Evolutionary conservation across 2,113 vertebrate species (phyloP), one percentile per base, ranked within the genome.

Genomic region (Piliocolobus tephrosceles): DNA sequence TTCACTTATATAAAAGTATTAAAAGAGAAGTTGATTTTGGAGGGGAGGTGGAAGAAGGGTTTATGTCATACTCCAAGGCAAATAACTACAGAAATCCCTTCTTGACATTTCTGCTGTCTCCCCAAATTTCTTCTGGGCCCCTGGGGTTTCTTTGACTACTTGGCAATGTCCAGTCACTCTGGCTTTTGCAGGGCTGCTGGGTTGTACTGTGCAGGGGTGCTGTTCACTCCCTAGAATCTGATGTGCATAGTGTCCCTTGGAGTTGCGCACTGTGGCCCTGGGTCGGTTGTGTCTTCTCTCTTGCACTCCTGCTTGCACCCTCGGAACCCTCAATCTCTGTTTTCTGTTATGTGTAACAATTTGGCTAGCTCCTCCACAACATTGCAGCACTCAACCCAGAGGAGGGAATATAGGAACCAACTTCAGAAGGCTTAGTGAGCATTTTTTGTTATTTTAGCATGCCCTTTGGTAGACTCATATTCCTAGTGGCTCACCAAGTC

Each of bases 381-480:
- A 13, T 11, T 38, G 25, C 38, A 11, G 22, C 47, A 30, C n/a
- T 81, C 4, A 55, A 18, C 50, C 66, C 38, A 90, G 91, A 76
- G 78, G 58, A 91, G 40, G 47, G 70, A 55, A 95, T 84, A 82
- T 11, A 90, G 64, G 38, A 68, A 7, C 27, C 79, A 73, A 91
- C 40, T 64, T 90, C 58, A 88, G 66, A 82, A 90, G 43, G 6
- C 35, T 70, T 95, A 79, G 40, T 83, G 80, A 87, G 38, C 38
- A 75, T 80, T 79, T 92, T n/a, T 50, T 64, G 43, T 84, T 92
- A 81, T 96, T 93, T 93, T 82, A 52, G 45, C 66, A 38, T 85
- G 43, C 6, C 3, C 57, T 85, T 76, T 85, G 52, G 78, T 89
- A 52, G 17, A 38, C 22, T 2, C 45, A 55, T 66, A 43, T n/a